Evolutionary conservation across 2,113 vertebrate genomes (phyloP), one percentile per base, ranked within the genome.

Genomic region (Forbesichthys agassizii): DNA sequence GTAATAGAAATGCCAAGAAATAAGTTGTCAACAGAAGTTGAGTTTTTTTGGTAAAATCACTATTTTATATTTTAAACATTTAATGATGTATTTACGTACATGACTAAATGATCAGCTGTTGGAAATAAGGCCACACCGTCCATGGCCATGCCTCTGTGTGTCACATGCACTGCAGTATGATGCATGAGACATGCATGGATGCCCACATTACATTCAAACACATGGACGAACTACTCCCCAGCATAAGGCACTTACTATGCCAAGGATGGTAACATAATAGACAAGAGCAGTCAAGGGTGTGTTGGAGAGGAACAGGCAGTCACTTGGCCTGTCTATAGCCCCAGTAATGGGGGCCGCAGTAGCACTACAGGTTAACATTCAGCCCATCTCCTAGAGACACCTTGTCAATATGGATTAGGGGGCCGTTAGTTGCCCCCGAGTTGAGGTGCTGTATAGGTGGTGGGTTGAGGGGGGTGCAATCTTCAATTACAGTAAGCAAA

Each of bases 401-500:
- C 47, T 47, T 73, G 81, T 86, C 85, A 71, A 93, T 94, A 93
- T 93, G 93, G 93, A 94, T 96, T 95, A 94, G 88, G 91, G 93
- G 53, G 91, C 81, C 75, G 84, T 76, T 88, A 68, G 68, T 86
- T 89, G 88, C 82, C 88, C 90, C 78, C 36, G 36, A 42, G 36
- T 42, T 42, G 27, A 27, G 27, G 27, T 27, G 1, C 27, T 27
- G 36, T 42, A 8, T 42, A 8, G 36, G 36, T 42, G 36, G 36
- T 42, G 36, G 36, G 36, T 5, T 42, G 36, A 42, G 36, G 36
- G 36, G 36, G 36, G 27, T 27, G 27, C 2, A 27, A 84, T 89
- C 91, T 93, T 90, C 90, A 94, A 91, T 95, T 95, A 93, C 80
- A 87, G 79, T 92, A 93, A 94, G 93, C 91, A 94, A 96, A 96